Conservation (phyloP, 2,888 invertebrate genomes). For the Druceiella hillmani region DNA sequence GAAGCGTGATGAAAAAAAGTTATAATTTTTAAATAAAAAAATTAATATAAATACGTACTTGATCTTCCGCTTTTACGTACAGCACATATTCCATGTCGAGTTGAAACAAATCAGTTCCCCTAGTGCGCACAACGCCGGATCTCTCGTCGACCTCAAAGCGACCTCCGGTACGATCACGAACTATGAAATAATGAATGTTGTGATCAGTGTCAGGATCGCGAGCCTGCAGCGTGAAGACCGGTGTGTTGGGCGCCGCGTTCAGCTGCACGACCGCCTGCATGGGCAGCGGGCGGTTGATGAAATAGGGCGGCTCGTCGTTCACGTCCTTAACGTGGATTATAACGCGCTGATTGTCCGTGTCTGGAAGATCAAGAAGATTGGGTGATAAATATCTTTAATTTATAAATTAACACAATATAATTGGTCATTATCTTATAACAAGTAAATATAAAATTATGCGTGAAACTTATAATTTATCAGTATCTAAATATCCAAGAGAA, state of each 20-base stretch:
- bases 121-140: slow-evolving; percentile 86
- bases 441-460: not conserved
- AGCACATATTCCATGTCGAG: slow-evolving; percentile 94
- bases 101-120: slow-evolving; percentile 88
- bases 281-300: slow-evolving; percentile 94
- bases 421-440: not conserved
- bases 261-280: slow-evolving; percentile 97
- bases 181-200: slow-evolving; percentile 94
- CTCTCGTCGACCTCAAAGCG: slow-evolving; percentile 84
- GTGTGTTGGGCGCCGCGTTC: slow-evolving; percentile 92
- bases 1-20: slow-evolving; percentile 1
- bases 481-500: too few relatives aligned
- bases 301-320: slow-evolving; percentile 95
- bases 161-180: slow-evolving; percentile 80
- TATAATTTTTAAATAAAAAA: too few relatives aligned
- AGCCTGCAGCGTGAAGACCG: slow-evolving; percentile 95
- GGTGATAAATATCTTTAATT: slow-evolving; percentile 10
- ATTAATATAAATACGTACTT: slow-evolving; percentile 35
- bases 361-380: slow-evolving; percentile 48
- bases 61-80: slow-evolving; percentile 94
- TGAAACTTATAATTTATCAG: too few relatives aligned
- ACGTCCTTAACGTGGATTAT: slow-evolving; percentile 94
- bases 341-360: slow-evolving; percentile 91
- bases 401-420: slow-evolving; percentile 8
- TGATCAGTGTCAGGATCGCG: slow-evolving; percentile 95